Conservation (phyloP, 1,140 invertebrate species). For the Heliconius hermathena region DNA sequence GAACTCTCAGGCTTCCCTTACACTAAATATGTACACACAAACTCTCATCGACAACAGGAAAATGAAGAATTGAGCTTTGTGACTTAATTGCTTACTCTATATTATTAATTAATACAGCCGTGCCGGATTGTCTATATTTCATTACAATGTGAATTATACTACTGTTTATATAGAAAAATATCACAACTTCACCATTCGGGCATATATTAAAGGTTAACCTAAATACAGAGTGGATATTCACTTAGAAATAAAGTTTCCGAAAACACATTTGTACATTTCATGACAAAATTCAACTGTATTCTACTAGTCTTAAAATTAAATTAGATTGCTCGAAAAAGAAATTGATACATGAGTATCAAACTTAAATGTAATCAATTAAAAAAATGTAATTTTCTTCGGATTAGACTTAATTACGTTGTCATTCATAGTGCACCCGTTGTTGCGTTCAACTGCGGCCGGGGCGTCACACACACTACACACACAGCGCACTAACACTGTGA, state of each 20-base stretch:
- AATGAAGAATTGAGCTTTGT: conserved; percentile 75
- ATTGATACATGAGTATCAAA: conserved; percentile 73
- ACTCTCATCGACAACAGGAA: conserved; percentile 72
- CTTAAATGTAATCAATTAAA: conserved; percentile 67
- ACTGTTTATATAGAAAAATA: conserved; percentile 70
- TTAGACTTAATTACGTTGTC: conserved; percentile 78
- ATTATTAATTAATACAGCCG: conserved; percentile 54
- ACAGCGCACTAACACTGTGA: conserved; percentile 73
- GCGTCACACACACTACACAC: conserved; percentile 73
- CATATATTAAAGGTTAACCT: conserved; percentile 67
- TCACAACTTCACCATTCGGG: conserved; percentile 78
- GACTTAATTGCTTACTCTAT: conserved; percentile 68
- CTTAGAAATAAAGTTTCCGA: conserved; percentile 77
- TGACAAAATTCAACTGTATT: conserved; percentile 81
- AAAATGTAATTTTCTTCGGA: conserved; percentile 72
- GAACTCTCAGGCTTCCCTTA: conserved; percentile 76
- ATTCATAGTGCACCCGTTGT: conserved; percentile 80
- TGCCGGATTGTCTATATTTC: conserved; percentile 53
- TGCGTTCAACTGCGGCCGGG: conserved; percentile 74
- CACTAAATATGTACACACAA: conserved; percentile 78
- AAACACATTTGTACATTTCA: conserved; percentile 81
- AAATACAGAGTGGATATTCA: conserved; percentile 74
- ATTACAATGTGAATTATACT: conserved; percentile 50
- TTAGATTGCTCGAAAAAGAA: conserved; percentile 52
- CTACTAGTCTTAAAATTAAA: conserved; percentile 71